Evolutionary conservation across 2,113 vertebrate genomes (phyloP).

Genomic region (Eudyptes chrysolophus): DNA sequence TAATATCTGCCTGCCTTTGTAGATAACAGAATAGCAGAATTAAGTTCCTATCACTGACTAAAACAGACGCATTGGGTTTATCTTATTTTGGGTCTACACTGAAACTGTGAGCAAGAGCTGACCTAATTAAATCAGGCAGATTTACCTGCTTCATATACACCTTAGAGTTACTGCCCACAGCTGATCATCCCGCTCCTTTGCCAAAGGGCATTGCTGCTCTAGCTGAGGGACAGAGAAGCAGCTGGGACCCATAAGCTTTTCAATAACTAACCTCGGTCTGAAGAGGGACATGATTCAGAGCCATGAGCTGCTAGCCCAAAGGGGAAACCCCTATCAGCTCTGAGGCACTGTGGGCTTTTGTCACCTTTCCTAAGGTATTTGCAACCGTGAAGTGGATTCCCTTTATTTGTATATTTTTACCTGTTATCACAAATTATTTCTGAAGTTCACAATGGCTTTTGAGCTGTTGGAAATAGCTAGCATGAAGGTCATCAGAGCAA

Average conservation of each 20-base stretch:
- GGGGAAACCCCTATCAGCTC: neutral
- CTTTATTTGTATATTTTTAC: neutral
- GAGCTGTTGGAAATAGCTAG: neutral
- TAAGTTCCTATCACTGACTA: neutral
- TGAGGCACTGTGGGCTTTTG: neutral
- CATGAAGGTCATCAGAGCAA: neutral
- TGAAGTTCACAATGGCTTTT: neutral
- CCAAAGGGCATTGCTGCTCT: neutral
- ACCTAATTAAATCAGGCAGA: neutral
- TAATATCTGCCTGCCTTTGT: conserved; percentile 18
- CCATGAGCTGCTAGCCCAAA: neutral
- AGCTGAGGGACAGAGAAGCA: neutral
- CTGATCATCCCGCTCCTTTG: neutral
- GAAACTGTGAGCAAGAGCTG: conserved; percentile 43
- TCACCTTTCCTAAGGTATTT: neutral
- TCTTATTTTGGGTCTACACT: conserved; percentile 36
- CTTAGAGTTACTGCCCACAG: neutral
- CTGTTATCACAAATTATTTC: neutral
- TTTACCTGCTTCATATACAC: neutral
- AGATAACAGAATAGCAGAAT: conserved; percentile 12
- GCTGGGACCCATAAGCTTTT: neutral
- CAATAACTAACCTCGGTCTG: neutral
- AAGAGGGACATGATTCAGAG: neutral
- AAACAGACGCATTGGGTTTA: neutral
- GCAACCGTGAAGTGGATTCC: neutral